Evolutionary conservation across 2,888 invertebrate genomes (phyloP).

Genomic region (Pseudococcus longispinus): DNA sequence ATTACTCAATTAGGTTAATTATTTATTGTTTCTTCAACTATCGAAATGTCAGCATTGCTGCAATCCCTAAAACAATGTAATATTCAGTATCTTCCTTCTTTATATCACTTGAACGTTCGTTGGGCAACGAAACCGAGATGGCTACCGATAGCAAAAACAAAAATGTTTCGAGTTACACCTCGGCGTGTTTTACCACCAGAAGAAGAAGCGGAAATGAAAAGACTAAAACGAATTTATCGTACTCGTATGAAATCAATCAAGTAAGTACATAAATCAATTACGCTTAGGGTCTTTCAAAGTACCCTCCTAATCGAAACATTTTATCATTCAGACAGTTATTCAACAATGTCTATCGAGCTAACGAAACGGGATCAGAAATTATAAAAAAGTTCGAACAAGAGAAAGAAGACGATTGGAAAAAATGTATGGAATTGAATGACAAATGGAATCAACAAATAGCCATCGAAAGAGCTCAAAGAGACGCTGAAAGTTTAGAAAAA

Average conservation of each 20-base stretch:
- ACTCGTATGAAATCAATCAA: slow-evolving; percentile 66
- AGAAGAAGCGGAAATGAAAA: slow-evolving; percentile 71
- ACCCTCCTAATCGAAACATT: neutral
- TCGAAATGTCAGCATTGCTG: neutral
- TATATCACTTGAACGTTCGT: slow-evolving; percentile 8
- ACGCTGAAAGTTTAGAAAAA: slow-evolving; percentile 65
- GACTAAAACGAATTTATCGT: slow-evolving; percentile 76
- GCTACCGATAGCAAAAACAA: slow-evolving; percentile 81
- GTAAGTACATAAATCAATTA: slow-evolving; percentile 63
- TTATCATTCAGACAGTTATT: neutral
- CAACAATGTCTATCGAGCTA: slow-evolving; percentile 63
- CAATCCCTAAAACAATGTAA: neutral
- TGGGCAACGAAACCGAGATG: slow-evolving; percentile 75
- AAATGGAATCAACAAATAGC: slow-evolving; percentile 75
- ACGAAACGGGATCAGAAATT: slow-evolving; percentile 59
- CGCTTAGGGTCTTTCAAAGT: neutral
- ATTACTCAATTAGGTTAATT: neutral
- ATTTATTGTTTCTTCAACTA: neutral
- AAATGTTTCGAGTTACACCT: slow-evolving; percentile 73
- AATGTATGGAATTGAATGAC: slow-evolving; percentile 70
- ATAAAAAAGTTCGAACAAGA: slow-evolving; percentile 63
- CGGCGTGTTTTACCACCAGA: slow-evolving; percentile 69
- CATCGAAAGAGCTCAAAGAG: slow-evolving; percentile 68
- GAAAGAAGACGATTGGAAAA: slow-evolving; percentile 71
- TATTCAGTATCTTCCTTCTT: neutral